phyloP scores from a whole-genome alignment of 2,888 invertebrate species.

The Calameuta pallipes region DNA sequence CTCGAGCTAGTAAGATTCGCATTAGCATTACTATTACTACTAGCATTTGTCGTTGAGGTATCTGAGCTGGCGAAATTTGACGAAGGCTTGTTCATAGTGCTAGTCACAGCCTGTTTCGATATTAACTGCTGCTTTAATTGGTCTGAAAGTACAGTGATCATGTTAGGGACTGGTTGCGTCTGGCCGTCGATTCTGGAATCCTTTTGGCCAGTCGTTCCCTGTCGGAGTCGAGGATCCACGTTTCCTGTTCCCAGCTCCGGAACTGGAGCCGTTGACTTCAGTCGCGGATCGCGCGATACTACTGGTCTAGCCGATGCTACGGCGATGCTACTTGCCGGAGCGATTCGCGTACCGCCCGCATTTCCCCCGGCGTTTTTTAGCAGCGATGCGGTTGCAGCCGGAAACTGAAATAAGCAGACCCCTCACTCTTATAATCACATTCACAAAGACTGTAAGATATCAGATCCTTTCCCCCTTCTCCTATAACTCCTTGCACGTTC shows the following conservation, averaged over 20 bases:
- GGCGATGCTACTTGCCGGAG: slow-evolving; percentile 69
- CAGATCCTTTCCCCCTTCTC: background rate
- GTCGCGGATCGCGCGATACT: slow-evolving; percentile 60
- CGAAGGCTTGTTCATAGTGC: slow-evolving; percentile 55
- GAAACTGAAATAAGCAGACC: slow-evolving; percentile 41
- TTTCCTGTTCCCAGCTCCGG: slow-evolving; percentile 25
- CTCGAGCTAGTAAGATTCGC: slow-evolving; percentile 37
- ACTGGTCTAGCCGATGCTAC: slow-evolving; percentile 67
- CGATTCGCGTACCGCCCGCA: slow-evolving; percentile 66
- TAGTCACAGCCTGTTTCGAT: slow-evolving; percentile 58
- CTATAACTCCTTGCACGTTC: background rate
- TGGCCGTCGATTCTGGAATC: slow-evolving; percentile 44
- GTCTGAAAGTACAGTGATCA: slow-evolving; percentile 59
- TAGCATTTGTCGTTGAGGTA: slow-evolving; percentile 45
- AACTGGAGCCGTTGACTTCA: slow-evolving; percentile 45
- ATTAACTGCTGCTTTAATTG: slow-evolving; percentile 60
- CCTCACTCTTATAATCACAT: slow-evolving; percentile 9
- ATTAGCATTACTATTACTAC: slow-evolving; percentile 57
- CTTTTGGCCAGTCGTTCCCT: slow-evolving; percentile 25
- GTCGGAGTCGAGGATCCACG: slow-evolving; percentile 48
- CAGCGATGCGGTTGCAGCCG: slow-evolving; percentile 53
- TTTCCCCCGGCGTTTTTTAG: slow-evolving; percentile 52
- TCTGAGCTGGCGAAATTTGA: slow-evolving; percentile 50
- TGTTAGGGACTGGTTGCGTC: slow-evolving; percentile 44
- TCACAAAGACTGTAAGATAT: background rate